Evolutionary conservation across 1,140 invertebrate genomes (phyloP), one percentile per base, ranked within the genome.

Genomic region (Contarinia nasturtii): DNA sequence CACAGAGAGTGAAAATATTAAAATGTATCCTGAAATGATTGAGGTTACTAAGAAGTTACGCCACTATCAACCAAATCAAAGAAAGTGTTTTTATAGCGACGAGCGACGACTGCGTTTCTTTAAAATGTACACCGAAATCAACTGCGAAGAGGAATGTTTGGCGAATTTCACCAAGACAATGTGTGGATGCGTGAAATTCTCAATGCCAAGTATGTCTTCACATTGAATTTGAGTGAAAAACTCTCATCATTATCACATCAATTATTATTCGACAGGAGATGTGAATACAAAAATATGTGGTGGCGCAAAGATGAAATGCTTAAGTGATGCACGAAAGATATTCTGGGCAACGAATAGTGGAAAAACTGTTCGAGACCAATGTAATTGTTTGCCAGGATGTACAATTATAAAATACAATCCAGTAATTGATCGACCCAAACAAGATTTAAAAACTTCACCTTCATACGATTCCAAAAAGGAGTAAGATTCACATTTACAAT

Each of bases 101-200:
- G 37, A 40, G 17, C 37, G 37, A 7, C 37, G 37, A 40, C 14
- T 40, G 14, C 14, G 17, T n/a, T 40, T 40, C 37, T 40, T 40
- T 12, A 68, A 67, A 33, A 69, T 68, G 2, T 78, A 77, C 50
- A 76, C 74, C 0, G 72, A 78, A 54, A 63, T 64, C 36, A 77
- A 78, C 51, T 80, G 77, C 50, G 64, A 74, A 37, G 54, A 75
- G 18, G 77, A 80, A 57, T 80, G 77, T 52, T 61, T 77, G 50
- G 71, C 76, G 2, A 78, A 78, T 53, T 75, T 70, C 47, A 79
- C 76, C 0, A 59, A 67, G 7, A 46, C 56, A n/a, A 54, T 59
- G 11, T 77, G 75, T 50, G 50, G 64, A 2, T 80, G 77, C 47
- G 74, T 78, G 2, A 70, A 73, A 46, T 72, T 73, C 51, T 76